These are phyloP conservation scores for Drosophila pallidifrons DNA, from an alignment of 1,140 invertebrate species.

Conservation along the genomic window DNA sequence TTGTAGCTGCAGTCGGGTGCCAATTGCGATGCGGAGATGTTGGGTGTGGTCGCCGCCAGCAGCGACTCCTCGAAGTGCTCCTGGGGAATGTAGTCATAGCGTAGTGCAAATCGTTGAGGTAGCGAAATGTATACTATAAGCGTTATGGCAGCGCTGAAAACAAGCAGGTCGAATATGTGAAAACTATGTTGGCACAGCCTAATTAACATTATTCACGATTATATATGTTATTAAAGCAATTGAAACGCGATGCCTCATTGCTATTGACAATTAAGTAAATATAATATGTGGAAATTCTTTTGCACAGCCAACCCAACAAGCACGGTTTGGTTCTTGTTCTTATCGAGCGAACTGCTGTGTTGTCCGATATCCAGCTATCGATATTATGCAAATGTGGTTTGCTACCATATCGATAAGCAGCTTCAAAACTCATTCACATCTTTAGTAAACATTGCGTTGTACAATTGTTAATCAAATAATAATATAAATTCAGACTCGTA, in stretches of 20 bases:
- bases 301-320: conserved; percentile 19
- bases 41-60: conserved; percentile 59
- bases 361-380: conserved; percentile 1
- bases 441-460: background rate
- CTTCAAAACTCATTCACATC: background rate
- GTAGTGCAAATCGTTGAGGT: conserved; percentile 79
- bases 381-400: background rate
- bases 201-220: conserved; percentile 62
- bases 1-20: conserved; percentile 67
- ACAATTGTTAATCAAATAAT: background rate
- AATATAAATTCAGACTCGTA: background rate
- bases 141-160: conserved; percentile 48
- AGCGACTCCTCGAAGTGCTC: conserved; percentile 62
- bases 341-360: conserved; percentile 3
- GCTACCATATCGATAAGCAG: background rate
- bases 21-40: conserved; percentile 62
- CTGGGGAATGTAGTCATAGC: conserved; percentile 72
- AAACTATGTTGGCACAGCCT: conserved; percentile 61
- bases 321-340: conserved; percentile 13
- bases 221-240: background rate
- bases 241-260: conserved; percentile 22
- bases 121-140: conserved; percentile 69
- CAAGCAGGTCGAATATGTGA: conserved; percentile 62
- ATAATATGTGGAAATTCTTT: conserved; percentile 5
- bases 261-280: conserved; percentile 4